A percentile compares a stretch with the other conserved stretches of the same genome.
Evolutionary conservation across 2,888 invertebrate species (phyloP).

Genomic region (Macaria liturata): DNA sequence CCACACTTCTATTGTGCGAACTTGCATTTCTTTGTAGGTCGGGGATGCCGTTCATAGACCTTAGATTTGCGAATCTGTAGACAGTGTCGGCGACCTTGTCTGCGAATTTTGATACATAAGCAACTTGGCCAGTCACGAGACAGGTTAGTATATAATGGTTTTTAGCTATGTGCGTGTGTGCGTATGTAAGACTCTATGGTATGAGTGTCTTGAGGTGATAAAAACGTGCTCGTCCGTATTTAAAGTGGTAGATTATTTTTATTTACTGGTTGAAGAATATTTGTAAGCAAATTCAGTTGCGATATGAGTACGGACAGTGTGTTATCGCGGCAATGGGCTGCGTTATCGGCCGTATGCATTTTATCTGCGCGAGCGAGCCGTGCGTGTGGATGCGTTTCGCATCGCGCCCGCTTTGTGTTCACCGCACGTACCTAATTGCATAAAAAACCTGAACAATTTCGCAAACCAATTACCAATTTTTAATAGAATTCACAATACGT

Average conservation of each 20-base stretch:
- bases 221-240: slow-evolving; percentile 19
- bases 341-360: slow-evolving; percentile 69
- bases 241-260: slow-evolving; percentile 17
- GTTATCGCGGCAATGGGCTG: slow-evolving; percentile 59
- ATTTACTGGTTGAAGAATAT: slow-evolving; percentile 34
- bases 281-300: slow-evolving; percentile 52
- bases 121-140: slow-evolving; percentile 2
- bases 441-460: slow-evolving; percentile 55
- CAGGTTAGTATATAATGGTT: not conserved
- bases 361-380: slow-evolving; percentile 70
- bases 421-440: slow-evolving; percentile 66
- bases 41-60: slow-evolving; percentile 66
- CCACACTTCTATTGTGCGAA: slow-evolving; percentile 54
- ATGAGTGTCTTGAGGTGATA: slow-evolving; percentile 10
- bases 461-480: slow-evolving; percentile 68
- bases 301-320: slow-evolving; percentile 51
- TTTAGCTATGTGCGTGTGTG: slow-evolving; percentile 5
- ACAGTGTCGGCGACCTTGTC: slow-evolving; percentile 51
- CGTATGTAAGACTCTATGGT: slow-evolving; percentile 8
- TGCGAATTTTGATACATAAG: slow-evolving; percentile 19
- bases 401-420: slow-evolving; percentile 54
- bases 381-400: slow-evolving; percentile 73
- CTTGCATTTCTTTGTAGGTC: slow-evolving; percentile 69
- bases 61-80: slow-evolving; percentile 61
- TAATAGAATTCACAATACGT: slow-evolving; percentile 66